Evolutionary conservation across 1,140 invertebrate genomes (phyloP), one percentile per base, ranked within the genome.

Genomic region (Cotesia vestalis): DNA sequence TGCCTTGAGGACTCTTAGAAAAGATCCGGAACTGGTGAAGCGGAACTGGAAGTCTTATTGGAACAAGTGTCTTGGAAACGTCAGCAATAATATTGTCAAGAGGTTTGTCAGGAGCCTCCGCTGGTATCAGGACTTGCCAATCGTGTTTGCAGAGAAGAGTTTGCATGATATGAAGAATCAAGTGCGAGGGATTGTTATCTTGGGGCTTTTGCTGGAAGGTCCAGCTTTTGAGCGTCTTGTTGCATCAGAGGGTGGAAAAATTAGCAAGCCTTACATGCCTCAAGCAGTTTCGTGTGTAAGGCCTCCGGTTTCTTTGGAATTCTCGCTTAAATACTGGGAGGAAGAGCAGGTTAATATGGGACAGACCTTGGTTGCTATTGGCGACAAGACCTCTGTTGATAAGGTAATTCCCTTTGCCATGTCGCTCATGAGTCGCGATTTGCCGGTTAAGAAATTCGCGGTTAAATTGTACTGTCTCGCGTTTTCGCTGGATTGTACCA

Each of bases 71-170:
- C 14, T 52, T 0, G 61, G 66, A 3, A 38, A 55, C 1, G 0
- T 20, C 11, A 0, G 8, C 4, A 35, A 4, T 1, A 20, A 4
- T 0, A 4, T 14, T 20, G 59, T 71, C 5, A 73, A 27, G 35
- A 52, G 11, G 2, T 85, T 84, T 38, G 0, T 86, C 0, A 79
- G 62, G 52, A 14, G 57, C 0, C 55, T 53, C 3, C 78, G 75
- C 0, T 86, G 85, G 85, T 80, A 85, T 46, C 76, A 81, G 8
- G 72, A 81, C 0, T 71, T 86, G 4, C 84, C 85, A 0, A 75
- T 82, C 0, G 80, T 73, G 40, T 84, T 85, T 62, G 66, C 66
- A 0, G 27, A 77, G 4, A 51, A 63, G 64, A 69, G 68, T 2
- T 35, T 79, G 0, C 59, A 74, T 5, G 36, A 73, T 38, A 9